A percentile compares a stretch with the other conserved stretches of the same genome.
Evolutionary conservation across 2,113 vertebrate species (phyloP).

Genomic region (Cololabis saira): DNA sequence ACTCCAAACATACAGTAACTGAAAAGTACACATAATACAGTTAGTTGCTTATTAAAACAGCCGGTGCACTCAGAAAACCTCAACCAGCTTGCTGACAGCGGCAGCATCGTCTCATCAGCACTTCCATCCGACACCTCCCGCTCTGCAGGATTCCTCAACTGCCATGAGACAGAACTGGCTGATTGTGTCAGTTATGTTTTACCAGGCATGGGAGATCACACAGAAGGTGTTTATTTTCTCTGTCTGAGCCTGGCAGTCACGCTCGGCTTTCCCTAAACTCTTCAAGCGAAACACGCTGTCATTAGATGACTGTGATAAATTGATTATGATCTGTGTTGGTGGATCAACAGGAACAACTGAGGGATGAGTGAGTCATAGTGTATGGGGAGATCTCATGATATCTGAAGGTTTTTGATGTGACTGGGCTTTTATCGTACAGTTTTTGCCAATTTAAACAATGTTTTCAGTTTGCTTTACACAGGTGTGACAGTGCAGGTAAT

Average conservation of each 20-base stretch:
- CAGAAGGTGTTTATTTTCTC: conserved; percentile 57
- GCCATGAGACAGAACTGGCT: conserved; percentile 10
- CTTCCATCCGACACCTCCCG: conserved; percentile 7
- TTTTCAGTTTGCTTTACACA: conserved; percentile 17
- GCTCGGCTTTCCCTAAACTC: conserved; percentile 32
- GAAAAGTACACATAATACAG: background rate
- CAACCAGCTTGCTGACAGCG: conserved; percentile 22
- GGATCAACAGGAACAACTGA: background rate
- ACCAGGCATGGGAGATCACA: conserved; percentile 52
- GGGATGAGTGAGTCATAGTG: conserved; percentile 38
- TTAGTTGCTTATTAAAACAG: conserved; percentile 1
- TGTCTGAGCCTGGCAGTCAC: conserved; percentile 36
- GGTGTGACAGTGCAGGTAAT: conserved; percentile 5
- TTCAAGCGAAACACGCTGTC: conserved; percentile 36
- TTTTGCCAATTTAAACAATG: conserved; percentile 3
- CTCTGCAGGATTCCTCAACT: conserved; percentile 39
- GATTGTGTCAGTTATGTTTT: conserved; percentile 37
- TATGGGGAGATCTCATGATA: background rate
- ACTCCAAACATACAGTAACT: conserved; percentile 25
- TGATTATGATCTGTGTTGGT: conserved; percentile 37
- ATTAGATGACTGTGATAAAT: conserved; percentile 39
- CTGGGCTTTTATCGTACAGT: conserved; percentile 1
- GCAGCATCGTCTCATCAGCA: conserved; percentile 15
- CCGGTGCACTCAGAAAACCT: conserved; percentile 21
- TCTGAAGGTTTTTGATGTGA: conserved; percentile 3